Evolutionary conservation across 2,797 vertebrate species (phyloP).

Genomic region (Pitangus sulphuratus): DNA sequence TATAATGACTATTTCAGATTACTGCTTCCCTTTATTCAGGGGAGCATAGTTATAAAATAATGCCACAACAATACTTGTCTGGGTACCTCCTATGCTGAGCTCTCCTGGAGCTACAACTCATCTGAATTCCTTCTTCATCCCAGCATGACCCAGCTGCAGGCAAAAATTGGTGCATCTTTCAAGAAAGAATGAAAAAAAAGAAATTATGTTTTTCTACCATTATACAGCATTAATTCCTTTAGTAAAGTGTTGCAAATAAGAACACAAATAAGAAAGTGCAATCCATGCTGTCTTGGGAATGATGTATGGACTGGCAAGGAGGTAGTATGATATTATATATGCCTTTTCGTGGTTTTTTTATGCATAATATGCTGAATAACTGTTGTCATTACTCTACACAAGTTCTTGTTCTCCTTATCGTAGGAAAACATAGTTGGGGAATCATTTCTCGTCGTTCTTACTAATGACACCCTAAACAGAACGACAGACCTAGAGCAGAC

Average conservation of each 20-base stretch:
- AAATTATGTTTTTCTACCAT: fast-evolving
- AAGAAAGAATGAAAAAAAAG: not conserved
- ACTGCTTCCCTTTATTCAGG: not conserved
- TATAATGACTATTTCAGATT: not conserved
- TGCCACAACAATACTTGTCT: not conserved
- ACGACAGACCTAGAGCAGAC: not conserved
- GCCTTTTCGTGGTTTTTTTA: not conserved
- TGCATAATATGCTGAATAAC: not conserved
- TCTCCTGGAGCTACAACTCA: not conserved
- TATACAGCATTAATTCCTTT: not conserved
- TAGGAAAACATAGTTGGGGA: fast-evolving
- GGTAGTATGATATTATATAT: not conserved
- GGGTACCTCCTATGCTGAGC: not conserved
- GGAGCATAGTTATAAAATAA: not conserved
- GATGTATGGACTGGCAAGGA: not conserved
- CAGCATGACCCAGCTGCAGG: not conserved
- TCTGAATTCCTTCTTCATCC: not conserved
- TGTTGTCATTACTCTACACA: not conserved
- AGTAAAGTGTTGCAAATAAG: not conserved
- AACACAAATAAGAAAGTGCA: not conserved
- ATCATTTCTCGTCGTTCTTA: not conserved
- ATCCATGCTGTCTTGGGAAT: not conserved
- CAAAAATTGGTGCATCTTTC: not conserved
- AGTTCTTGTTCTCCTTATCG: not conserved
- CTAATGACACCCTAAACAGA: not conserved